Percentiles rank a stretch among this genome's conserved stretches.
These are phyloP conservation scores for Parambassis ranga DNA, from an alignment of 2,797 vertebrate genomes.

Conservation along the genomic window DNA sequence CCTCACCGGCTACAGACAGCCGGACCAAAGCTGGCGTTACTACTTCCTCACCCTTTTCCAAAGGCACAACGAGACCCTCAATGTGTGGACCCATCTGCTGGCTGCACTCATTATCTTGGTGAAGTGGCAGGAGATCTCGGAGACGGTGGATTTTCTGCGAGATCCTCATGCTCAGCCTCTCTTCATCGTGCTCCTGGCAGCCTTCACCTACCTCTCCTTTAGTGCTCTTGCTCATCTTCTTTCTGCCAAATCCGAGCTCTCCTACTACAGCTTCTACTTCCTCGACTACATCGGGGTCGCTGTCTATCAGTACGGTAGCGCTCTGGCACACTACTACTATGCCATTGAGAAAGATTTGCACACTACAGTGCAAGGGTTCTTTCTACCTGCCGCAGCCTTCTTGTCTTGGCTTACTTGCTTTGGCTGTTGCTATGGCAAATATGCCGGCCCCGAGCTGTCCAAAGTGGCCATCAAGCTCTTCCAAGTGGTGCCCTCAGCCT, in stretches of 20 bases:
- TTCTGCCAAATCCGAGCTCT: conserved; percentile 94
- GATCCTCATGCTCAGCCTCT: conserved; percentile 90
- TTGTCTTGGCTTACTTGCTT: conserved; percentile 93
- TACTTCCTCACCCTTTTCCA: conserved; percentile 94
- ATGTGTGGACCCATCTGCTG: conserved; percentile 93
- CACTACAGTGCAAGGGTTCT: conserved; percentile 77
- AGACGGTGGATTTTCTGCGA: conserved; percentile 87
- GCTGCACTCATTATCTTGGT: conserved; percentile 86
- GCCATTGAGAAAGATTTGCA: conserved; percentile 90
- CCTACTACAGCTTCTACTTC: conserved; percentile 95
- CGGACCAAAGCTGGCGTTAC: conserved; percentile 89
- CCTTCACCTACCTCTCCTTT: conserved; percentile 90
- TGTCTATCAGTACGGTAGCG: conserved; percentile 92
- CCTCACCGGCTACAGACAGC: conserved; percentile 86
- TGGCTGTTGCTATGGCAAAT: conserved; percentile 94
- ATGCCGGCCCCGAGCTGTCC: conserved; percentile 77
- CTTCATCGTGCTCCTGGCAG: conserved; percentile 86
- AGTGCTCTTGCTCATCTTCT: conserved; percentile 93
- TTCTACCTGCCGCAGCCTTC: conserved; percentile 84
- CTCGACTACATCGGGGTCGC: conserved; percentile 95
- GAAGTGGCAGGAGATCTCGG: conserved; percentile 84
- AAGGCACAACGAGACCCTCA: conserved; percentile 93
- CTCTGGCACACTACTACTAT: conserved; percentile 91
- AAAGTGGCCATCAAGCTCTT: conserved; percentile 83
- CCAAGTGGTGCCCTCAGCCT: conserved; percentile 90